A percentile compares a stretch with the other conserved stretches of the same genome.
Conservation (phyloP, 2,888 invertebrate species). For the Brachypalpus laphriformis region DNA sequence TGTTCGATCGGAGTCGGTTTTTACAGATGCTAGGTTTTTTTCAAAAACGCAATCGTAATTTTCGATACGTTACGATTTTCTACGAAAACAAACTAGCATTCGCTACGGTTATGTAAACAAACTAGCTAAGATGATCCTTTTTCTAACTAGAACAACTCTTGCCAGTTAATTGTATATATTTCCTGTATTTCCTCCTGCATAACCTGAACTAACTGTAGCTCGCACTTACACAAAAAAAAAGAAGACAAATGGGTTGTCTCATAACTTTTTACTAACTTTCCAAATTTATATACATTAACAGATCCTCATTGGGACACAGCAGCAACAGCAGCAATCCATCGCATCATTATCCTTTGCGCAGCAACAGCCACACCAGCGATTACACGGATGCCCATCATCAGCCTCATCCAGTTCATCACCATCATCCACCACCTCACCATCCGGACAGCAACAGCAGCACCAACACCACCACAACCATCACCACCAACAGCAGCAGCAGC, state of each 20-base stretch:
- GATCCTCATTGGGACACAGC: slow-evolving; percentile 80
- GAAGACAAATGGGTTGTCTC: not conserved
- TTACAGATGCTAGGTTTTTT: too few relatives aligned
- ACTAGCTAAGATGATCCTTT: too few relatives aligned
- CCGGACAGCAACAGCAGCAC: slow-evolving; percentile 75
- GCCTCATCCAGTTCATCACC: slow-evolving; percentile 78
- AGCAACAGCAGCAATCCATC: slow-evolving; percentile 77
- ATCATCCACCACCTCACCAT: slow-evolving; percentile 79
- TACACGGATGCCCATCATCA: slow-evolving; percentile 79
- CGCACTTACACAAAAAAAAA: slow-evolving; percentile 76
- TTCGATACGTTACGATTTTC: too few relatives aligned
- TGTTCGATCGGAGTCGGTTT: too few relatives aligned
- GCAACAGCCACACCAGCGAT: slow-evolving; percentile 78
- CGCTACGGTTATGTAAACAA: too few relatives aligned
- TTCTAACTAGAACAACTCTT: slow-evolving; percentile 1
- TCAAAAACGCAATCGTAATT: too few relatives aligned
- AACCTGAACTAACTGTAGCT: slow-evolving; percentile 68
- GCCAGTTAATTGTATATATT: not conserved
- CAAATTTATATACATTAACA: slow-evolving; percentile 71
- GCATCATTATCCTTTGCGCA: slow-evolving; percentile 76
- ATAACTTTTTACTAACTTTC: not conserved
- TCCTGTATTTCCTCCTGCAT: not conserved
- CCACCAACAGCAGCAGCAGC: slow-evolving; percentile 69
- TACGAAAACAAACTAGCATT: too few relatives aligned
- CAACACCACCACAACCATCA: slow-evolving; percentile 75